phyloP scores from a whole-genome alignment of 2,113 vertebrate genomes.

The Rhinoderma darwinii region DNA sequence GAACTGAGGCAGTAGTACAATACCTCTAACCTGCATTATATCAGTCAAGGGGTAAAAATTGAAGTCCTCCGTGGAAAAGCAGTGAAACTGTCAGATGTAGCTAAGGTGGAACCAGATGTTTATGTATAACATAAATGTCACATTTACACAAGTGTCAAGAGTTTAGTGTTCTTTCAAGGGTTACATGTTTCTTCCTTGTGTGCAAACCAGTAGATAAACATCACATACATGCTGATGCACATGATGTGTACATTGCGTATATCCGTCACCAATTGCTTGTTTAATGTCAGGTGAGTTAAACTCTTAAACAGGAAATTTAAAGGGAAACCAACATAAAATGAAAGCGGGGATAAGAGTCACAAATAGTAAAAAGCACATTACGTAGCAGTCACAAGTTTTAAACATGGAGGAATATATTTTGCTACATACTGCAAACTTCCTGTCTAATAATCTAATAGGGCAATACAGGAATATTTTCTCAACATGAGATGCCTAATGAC shows the following conservation, averaged over 20 bases:
- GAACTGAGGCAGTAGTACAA: neutral
- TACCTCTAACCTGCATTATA: neutral
- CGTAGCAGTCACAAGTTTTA: neutral
- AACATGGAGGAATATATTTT: neutral
- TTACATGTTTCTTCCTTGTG: neutral
- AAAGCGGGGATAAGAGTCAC: neutral
- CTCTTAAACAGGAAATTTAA: neutral
- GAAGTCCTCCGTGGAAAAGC: neutral
- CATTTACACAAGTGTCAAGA: constrained; percentile 25
- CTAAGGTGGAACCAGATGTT: neutral
- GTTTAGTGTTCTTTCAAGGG: neutral
- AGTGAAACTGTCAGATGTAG: neutral
- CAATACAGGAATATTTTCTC: too few species aligned
- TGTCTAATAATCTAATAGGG: too few species aligned
- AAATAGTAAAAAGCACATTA: neutral
- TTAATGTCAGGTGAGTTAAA: neutral
- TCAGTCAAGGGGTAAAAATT: neutral
- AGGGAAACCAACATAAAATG: neutral
- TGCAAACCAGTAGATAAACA: constrained; percentile 5
- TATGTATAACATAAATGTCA: neutral
- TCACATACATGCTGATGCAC: neutral
- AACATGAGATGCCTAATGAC: too few species aligned
- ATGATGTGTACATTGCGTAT: neutral
- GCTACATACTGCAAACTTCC: too few species aligned
- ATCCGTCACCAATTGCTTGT: too few species aligned